Percentiles rank a stretch among this genome's conserved stretches.
These are phyloP conservation scores for Parthenolecanium corni DNA, from an alignment of 2,888 invertebrate species.

Conservation along the genomic window DNA sequence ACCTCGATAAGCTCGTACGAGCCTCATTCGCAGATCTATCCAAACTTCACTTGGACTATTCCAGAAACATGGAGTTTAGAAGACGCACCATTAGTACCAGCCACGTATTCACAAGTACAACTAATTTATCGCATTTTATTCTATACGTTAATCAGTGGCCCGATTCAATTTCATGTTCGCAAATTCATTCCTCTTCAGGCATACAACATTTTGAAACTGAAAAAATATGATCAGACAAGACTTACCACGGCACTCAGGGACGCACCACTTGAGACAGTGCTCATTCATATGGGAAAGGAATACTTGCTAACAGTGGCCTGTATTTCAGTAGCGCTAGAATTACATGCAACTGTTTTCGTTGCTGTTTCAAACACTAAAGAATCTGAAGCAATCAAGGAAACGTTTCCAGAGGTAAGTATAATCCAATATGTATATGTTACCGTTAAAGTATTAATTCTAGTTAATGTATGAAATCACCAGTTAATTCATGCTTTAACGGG, in stretches of 20 bases:
- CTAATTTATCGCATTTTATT: no score
- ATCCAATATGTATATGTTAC: background rate
- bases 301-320: slow-evolving; percentile 17
- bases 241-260: background rate
- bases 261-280: background rate
- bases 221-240: no score
- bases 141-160: background rate
- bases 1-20: background rate
- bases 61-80: slow-evolving; percentile 12
- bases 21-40: background rate
- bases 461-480: no score
- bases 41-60: slow-evolving; percentile 9
- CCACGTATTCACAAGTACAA: slow-evolving; percentile 4
- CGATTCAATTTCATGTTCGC: background rate
- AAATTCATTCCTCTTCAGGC: slow-evolving; percentile 19
- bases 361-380: slow-evolving; percentile 19
- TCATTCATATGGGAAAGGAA: slow-evolving; percentile 4
- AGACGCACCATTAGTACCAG: slow-evolving; percentile 10
- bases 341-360: slow-evolving; percentile 17
- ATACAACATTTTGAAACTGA: slow-evolving; percentile 12
- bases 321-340: slow-evolving; percentile 19
- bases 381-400: slow-evolving; percentile 3
- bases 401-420: slow-evolving; percentile 28
- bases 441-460: no score
- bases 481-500: no score